A percentile compares a stretch with the other conserved stretches of the same genome.
These are phyloP conservation scores for Trachemys scripta DNA, from an alignment of 2,113 vertebrate species.

Conservation along the genomic window DNA sequence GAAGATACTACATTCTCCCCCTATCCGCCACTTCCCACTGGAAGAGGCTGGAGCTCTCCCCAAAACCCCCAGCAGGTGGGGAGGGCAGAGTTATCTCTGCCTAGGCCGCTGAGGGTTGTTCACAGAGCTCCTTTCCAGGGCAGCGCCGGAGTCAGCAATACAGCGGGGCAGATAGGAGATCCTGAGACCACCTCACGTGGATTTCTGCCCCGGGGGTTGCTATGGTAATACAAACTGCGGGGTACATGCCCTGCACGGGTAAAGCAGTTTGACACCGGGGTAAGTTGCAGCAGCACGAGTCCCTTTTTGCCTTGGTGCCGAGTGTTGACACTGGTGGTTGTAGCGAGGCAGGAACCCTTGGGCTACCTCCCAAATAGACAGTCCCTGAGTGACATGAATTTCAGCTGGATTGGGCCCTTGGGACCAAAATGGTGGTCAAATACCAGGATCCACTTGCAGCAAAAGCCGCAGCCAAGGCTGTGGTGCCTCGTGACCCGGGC, in stretches of 20 bases:
- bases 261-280: neutral
- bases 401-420: neutral
- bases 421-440: no score
- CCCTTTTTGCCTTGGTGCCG: neutral
- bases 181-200: neutral
- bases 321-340: neutral
- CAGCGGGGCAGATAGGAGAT: neutral
- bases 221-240: neutral
- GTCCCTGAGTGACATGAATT: neutral
- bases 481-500: neutral
- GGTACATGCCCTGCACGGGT: neutral
- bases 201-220: neutral
- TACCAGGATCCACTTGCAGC: neutral
- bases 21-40: neutral
- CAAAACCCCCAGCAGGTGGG: neutral
- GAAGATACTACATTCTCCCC: neutral
- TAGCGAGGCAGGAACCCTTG: neutral
- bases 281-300: neutral
- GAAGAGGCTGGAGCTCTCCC: neutral
- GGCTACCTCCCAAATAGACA: neutral
- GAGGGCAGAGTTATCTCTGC: neutral
- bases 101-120: neutral
- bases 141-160: neutral
- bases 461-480: neutral
- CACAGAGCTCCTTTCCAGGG: neutral